Evolutionary conservation across 2,797 vertebrate genomes (phyloP), one percentile per base, ranked within the genome.

Genomic region (Myotis findleyi): DNA sequence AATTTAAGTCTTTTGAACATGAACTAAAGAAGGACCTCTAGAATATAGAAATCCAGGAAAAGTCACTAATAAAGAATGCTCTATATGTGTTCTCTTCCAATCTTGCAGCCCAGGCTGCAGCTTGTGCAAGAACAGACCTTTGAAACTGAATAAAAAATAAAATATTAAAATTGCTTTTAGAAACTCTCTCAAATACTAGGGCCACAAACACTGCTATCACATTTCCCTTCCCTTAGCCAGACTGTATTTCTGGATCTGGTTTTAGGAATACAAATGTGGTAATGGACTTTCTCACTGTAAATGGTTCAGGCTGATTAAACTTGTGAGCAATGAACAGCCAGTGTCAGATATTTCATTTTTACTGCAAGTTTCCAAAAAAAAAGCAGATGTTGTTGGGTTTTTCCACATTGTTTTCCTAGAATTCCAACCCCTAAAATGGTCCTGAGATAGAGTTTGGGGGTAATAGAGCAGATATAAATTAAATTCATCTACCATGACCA

Each of bases 81-180:
- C 6, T 27, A 25, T 86, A 18, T 33, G 25, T 75, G 1, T 72
- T 85, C 72, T 90, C 88, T 33, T 83, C 62, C 20, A 66, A 66
- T 69, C 14, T 95, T 97, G 13, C 9, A 77, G 12, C 21, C 2
- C 4, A n/a, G 85, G 68, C 53, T 57, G 25, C 23, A 53, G 41
- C 33, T 91, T 87, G 10, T 79, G 62, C 87, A 95, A 93, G 55
- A 96, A 49, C 2, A 44, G 30, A 79, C 9, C 17, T 64, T 83
- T 80, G 84, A 96, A 98, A 96, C 14, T 41, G 92, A 96, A 89
- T 88, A 55, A 69, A 79, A 18, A 30, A 25, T 80, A 91, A 97
- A 94, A 33, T 93, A 69, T 53, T 94, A 79, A 25, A 86, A 5
- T 75, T 97, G 38, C 55, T 23, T 30, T 88, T 92, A 96, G 69